Percentiles rank a stretch among this genome's conserved stretches.
Conservation (phyloP, 2,888 invertebrate genomes). For the Alentia gelatinosa region DNA sequence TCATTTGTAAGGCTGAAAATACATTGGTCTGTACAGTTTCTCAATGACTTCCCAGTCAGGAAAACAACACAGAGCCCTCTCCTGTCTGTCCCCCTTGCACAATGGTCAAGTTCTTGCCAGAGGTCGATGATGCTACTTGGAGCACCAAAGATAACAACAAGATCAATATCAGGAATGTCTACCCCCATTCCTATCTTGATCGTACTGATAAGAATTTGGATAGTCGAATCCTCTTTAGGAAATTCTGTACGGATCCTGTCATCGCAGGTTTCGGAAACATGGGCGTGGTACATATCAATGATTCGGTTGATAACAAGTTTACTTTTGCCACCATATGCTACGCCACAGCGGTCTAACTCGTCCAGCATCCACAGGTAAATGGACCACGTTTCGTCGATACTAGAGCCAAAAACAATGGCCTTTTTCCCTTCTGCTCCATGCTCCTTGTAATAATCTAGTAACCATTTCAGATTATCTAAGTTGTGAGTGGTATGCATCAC, state of each 20-base stretch:
- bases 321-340: not conserved
- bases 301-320: not conserved
- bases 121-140: constrained; percentile 50
- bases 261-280: not conserved
- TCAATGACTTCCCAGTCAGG: not conserved
- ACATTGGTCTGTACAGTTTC: not conserved
- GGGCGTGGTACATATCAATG: not conserved
- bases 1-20: too few species aligned
- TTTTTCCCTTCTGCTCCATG: not conserved
- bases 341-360: not conserved
- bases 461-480: not conserved
- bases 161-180: constrained; percentile 60
- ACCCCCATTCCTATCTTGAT: constrained; percentile 65
- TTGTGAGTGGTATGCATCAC: not conserved
- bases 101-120: constrained; percentile 62
- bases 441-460: not conserved
- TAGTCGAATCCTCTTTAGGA: not conserved
- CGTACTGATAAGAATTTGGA: constrained; percentile 59
- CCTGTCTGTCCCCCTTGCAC: not conserved
- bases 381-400: not conserved
- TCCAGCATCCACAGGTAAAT: not conserved
- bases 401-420: not conserved
- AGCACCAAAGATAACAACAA: constrained; percentile 62
- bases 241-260: constrained; percentile 7
- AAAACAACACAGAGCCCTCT: not conserved